Evolutionary conservation across 2,888 invertebrate species (phyloP), one percentile per base, ranked within the genome.

Genomic region (Lasioglossum vierecki): DNA sequence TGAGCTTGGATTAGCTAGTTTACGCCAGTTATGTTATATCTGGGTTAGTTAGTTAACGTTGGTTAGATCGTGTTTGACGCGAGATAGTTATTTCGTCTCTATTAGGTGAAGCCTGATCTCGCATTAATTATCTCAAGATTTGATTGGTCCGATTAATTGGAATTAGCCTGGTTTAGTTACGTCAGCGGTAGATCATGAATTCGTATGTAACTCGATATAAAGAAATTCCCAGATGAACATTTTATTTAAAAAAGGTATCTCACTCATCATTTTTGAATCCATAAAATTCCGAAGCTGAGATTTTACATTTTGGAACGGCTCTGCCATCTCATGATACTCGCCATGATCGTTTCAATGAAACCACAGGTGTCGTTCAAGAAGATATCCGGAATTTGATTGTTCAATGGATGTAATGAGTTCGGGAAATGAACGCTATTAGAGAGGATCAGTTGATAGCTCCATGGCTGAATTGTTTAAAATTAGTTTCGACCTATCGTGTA

Each of bases 401-500:
- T 30, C 18, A 63, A 63, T 63, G 63, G 63, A 63, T 44, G 76
- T 35, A 39, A 35, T 30, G 66, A 44, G 30, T 68, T 35, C 66
- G 30, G 46, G 46, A 46, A 46, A 3, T 35, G 63, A 63, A 63
- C 63, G 63, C 63, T 35, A 63, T 63, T 63, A 63, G 18, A 18
- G 30, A 73, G 30, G 11, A n/a, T 49, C 18, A 73, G 30, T 30
- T 26, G 26, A 30, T 49, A 22, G 22, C 2, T 63, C 63, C 63
- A 63, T 63, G 63, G 63, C 63, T 63, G 63, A 63, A 63, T 35
- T 63, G 63, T 63, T 63, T 35, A 63, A 63, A 30, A 30, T 30
- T 30, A 35, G 63, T 63, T 30, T 18, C 15, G 11, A 30, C 30
- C 2, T 30, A 30, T 26, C 26, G 26, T 5, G 26, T 5, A 13